Evolutionary conservation across 2,797 vertebrate species (phyloP).

Genomic region (Nannoperca australis): DNA sequence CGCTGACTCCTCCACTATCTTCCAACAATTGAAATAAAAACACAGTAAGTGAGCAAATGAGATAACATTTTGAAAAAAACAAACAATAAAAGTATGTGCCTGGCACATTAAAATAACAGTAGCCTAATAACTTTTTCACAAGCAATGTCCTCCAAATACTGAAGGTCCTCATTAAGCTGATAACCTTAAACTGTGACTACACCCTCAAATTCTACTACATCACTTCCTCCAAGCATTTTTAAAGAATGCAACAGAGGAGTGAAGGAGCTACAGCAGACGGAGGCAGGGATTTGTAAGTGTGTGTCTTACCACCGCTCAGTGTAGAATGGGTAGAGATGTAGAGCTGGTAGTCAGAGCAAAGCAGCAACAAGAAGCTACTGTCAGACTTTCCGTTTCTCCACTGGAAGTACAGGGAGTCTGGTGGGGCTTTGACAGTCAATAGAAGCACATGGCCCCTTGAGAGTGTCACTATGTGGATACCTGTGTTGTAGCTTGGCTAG

Average conservation of each 20-base stretch:
- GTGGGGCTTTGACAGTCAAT: background rate
- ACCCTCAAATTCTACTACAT: too few relatives aligned
- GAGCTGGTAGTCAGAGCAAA: background rate
- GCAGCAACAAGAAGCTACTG: background rate
- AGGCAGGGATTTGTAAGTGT: too few relatives aligned
- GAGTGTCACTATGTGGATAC: background rate
- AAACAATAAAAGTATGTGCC: too few relatives aligned
- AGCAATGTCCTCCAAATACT: too few relatives aligned
- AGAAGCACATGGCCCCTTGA: background rate
- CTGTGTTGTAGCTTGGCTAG: background rate
- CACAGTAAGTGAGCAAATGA: background rate
- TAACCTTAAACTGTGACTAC: too few relatives aligned
- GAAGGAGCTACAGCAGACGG: too few relatives aligned
- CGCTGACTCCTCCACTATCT: background rate
- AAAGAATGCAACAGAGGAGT: too few relatives aligned
- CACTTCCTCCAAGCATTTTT: too few relatives aligned
- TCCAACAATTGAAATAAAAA: background rate
- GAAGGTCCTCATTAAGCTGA: too few relatives aligned
- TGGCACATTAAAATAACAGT: too few relatives aligned
- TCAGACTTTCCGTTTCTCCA: background rate
- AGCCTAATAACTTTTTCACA: too few relatives aligned
- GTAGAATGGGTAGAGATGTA: background rate
- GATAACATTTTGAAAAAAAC: background rate
- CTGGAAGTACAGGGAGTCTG: background rate
- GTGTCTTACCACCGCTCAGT: too few relatives aligned